Evolutionary conservation across 1,140 invertebrate species (phyloP).

Genomic region (Drosophila kanapiae): DNA sequence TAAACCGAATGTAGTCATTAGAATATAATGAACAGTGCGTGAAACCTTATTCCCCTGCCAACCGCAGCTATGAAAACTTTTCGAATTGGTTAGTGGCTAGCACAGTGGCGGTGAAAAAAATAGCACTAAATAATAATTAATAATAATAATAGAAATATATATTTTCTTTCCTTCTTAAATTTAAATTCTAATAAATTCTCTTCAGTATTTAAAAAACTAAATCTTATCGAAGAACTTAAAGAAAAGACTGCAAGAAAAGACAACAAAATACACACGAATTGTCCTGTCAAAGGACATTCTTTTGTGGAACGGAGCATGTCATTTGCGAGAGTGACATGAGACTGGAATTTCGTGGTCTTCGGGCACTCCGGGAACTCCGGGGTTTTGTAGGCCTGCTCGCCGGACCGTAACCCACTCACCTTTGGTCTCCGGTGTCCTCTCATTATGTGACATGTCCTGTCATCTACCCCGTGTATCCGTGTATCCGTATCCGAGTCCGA

Average conservation of each 20-base stretch:
- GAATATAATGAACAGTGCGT: slow-evolving; percentile 8
- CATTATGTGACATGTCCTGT: slow-evolving; percentile 29
- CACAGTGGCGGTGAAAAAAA: not conserved
- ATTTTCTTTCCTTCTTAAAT: not conserved
- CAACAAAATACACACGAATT: too few species aligned
- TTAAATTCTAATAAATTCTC: too few species aligned
- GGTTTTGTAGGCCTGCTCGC: not conserved
- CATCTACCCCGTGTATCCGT: slow-evolving; percentile 14
- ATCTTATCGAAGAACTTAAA: too few species aligned
- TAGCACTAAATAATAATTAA: not conserved
- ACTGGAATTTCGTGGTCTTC: not conserved
- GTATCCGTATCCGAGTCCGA: slow-evolving; percentile 7
- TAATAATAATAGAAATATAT: not conserved
- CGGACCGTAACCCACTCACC: slow-evolving; percentile 3
- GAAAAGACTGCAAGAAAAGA: too few species aligned
- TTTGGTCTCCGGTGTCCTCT: slow-evolving; percentile 8
- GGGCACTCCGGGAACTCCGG: not conserved
- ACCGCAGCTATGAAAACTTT: slow-evolving; percentile 23
- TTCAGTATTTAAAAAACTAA: too few species aligned
- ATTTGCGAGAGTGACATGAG: too few species aligned
- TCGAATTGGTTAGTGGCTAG: slow-evolving; percentile 1
- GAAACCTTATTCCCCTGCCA: not conserved
- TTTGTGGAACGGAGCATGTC: too few species aligned
- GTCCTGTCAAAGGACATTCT: too few species aligned
- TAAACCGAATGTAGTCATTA: slow-evolving; percentile 6